Conservation (phyloP, 2,797 vertebrate species). For the Champsocephalus esox region DNA sequence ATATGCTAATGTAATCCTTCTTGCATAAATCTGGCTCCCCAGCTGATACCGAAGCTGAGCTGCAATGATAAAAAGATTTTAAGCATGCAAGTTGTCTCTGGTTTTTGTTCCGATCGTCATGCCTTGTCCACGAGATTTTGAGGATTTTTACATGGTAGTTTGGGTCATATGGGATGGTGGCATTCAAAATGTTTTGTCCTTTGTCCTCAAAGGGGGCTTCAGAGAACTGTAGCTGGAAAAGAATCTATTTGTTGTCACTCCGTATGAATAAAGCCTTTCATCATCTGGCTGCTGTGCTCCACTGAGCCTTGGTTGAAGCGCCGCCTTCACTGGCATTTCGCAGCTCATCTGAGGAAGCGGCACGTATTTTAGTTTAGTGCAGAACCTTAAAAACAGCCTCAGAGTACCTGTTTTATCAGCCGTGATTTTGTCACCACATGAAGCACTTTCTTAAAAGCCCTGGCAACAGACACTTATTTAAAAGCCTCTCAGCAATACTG, state of each 20-base stretch:
- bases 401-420: slow-evolving; percentile 49
- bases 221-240: slow-evolving; percentile 73
- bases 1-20: slow-evolving; percentile 55
- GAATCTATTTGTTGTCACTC: slow-evolving; percentile 82
- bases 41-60: slow-evolving; percentile 46
- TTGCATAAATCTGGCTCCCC: slow-evolving; percentile 36
- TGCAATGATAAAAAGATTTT: slow-evolving; percentile 45
- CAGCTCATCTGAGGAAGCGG: slow-evolving; percentile 61
- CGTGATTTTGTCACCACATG: slow-evolving; percentile 13
- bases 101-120: slow-evolving; percentile 65
- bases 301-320: slow-evolving; percentile 67
- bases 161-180: slow-evolving; percentile 55
- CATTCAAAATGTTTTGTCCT: slow-evolving; percentile 74
- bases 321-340: slow-evolving; percentile 68
- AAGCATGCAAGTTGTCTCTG: slow-evolving; percentile 47
- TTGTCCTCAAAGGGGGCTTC: slow-evolving; percentile 73
- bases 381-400: slow-evolving; percentile 48
- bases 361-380: slow-evolving; percentile 54
- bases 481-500: slow-evolving; percentile 50
- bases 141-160: slow-evolving; percentile 62
- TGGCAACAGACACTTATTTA: slow-evolving; percentile 47
- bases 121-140: slow-evolving; percentile 70
- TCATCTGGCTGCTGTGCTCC: slow-evolving; percentile 76
- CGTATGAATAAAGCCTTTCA: slow-evolving; percentile 81
- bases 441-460: slow-evolving; percentile 47